Conservation (phyloP, 2,797 vertebrate species). For the Echiichthys vipera region DNA sequence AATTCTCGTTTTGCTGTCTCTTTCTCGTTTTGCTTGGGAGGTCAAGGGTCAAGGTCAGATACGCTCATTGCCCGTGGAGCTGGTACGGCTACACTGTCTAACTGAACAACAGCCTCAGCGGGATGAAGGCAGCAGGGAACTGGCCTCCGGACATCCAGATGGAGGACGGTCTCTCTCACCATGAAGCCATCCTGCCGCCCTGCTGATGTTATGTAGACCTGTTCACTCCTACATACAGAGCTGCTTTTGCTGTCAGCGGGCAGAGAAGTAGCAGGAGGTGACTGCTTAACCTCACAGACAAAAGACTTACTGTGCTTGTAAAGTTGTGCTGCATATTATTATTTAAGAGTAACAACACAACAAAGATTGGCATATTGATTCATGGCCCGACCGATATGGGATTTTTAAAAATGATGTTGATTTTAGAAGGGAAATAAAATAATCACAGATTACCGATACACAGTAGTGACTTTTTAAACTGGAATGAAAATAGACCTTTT, state of each 20-base stretch:
- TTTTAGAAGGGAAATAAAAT: no score
- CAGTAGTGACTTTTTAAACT: no score
- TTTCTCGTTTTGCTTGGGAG: not conserved
- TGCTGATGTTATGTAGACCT: constrained; percentile 8
- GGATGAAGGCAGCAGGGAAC: constrained; percentile 9
- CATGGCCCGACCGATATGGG: no score
- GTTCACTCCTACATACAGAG: constrained; percentile 37
- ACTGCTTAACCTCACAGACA: constrained; percentile 11
- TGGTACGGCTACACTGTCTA: not conserved
- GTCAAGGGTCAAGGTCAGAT: constrained; percentile 31
- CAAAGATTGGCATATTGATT: not conserved
- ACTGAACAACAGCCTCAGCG: not conserved
- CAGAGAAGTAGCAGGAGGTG: constrained; percentile 1
- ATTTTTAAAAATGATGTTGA: no score
- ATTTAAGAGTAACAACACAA: not conserved
- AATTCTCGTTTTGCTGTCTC: not conserved
- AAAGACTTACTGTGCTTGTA: not conserved
- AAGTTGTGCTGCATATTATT: constrained; percentile 8
- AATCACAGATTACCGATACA: no score
- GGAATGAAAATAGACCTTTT: no score
- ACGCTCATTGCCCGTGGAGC: not conserved
- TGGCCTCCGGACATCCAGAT: constrained; percentile 46
- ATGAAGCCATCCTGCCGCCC: constrained; percentile 9
- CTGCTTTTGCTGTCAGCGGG: constrained; percentile 11
- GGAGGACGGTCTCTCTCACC: constrained; percentile 10